A percentile compares a stretch with the other conserved stretches of the same genome.
phyloP scores from a whole-genome alignment of 2,888 invertebrate genomes.

The Malthinus flaveolus region DNA sequence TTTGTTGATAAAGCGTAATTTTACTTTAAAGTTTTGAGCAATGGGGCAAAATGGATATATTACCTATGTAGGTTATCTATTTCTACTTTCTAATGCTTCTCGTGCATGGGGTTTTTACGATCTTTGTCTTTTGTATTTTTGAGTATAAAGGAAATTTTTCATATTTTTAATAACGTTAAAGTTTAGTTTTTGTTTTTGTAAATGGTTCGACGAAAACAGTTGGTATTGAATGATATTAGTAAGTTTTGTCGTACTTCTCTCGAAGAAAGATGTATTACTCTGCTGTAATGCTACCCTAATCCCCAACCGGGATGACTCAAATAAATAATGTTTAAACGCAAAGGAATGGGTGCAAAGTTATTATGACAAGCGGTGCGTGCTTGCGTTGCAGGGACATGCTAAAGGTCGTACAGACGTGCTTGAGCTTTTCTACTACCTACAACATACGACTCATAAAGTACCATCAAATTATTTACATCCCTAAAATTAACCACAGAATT shows the following conservation, averaged over 20 bases:
- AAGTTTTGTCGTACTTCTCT: slow-evolving; percentile 27
- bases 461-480: slow-evolving; percentile 12
- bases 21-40: too few relatives aligned
- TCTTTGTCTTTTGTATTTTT: too few relatives aligned
- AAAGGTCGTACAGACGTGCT: slow-evolving; percentile 29
- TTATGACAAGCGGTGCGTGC: slow-evolving; percentile 44
- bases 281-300: slow-evolving; percentile 42
- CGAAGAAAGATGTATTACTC: slow-evolving; percentile 42
- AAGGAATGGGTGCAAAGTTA: slow-evolving; percentile 43
- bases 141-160: too few relatives aligned
- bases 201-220: slow-evolving; percentile 22
- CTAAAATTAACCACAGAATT: too few relatives aligned
- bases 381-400: slow-evolving; percentile 31
- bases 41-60: too few relatives aligned
- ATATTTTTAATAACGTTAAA: too few relatives aligned
- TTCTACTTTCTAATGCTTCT: too few relatives aligned
- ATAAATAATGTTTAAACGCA: slow-evolving; percentile 45
- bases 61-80: too few relatives aligned
- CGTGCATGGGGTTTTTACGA: too few relatives aligned
- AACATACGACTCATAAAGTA: slow-evolving; percentile 23
- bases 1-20: too few relatives aligned
- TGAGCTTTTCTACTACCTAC: slow-evolving; percentile 19
- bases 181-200: background rate
- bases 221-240: slow-evolving; percentile 30
- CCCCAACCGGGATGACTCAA: slow-evolving; percentile 41